Evolutionary conservation across 2,113 vertebrate genomes (phyloP), one percentile per base, ranked within the genome.

Genomic region (Chionomys nivalis): DNA sequence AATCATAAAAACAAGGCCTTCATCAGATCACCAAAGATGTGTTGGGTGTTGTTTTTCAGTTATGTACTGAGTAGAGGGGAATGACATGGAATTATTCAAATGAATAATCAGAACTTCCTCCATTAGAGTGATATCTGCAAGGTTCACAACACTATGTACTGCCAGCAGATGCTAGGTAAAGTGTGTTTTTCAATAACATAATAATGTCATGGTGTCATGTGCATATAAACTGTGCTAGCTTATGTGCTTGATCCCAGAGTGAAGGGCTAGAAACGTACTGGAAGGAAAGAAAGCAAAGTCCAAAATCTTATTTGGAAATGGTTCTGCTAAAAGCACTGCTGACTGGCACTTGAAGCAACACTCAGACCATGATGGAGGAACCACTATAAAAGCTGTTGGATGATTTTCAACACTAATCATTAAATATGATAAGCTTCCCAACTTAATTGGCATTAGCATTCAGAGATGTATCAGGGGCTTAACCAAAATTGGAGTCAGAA

Each of bases 351-450:
- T 6, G 87, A 77, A 93, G 36, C 1, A 14, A 28, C 4, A 86
- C 44, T 36, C 5, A 72, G 36, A 81, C 58, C 0, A 4, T 5
- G 17, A 23, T 61, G 19, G 3, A 75, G 21, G 3, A 86, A 2
- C 7, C 23, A 70, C 44, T 23, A n/a, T 72, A n/a, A 79, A 77
- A 87, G 19, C 19, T 16, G 7, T 17, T 24, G 28, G n/a, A 28
- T 66, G 75, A 58, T 92, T 90, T 93, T 65, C 42, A 93, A 12
- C 49, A 66, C 21, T 39, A 75, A n/a, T 95, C 73, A 89, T 52
- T 82, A 89, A 49, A 78, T 78, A 58, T 47, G 78, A 88, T 9
- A 70, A 52, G 10, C 16, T 17, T 82, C 9, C 13, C 7, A 24
- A 52, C 2, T 76, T 63, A 78, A 73, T 73, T n/a, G 58, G 3